These are phyloP conservation scores for Anguilla rostrata DNA, from an alignment of 2,113 vertebrate genomes.

Conservation along the genomic window DNA sequence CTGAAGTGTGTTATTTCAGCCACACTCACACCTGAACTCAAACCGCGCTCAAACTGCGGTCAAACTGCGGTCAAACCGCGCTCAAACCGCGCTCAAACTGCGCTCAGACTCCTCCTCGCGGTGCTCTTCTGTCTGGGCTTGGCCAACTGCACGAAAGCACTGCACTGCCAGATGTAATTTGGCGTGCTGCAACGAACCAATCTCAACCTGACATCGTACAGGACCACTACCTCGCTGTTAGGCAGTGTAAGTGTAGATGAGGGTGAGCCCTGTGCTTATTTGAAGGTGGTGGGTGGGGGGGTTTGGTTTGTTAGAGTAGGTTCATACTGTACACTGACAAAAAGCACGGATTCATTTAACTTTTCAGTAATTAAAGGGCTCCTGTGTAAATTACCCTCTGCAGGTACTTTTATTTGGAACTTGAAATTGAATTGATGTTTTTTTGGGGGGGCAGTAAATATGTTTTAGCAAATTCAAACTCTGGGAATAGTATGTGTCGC, in stretches of 20 bases:
- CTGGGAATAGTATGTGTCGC: neutral
- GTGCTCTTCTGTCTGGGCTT: slow-evolving; percentile 44
- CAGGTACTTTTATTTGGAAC: neutral
- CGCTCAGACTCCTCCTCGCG: neutral
- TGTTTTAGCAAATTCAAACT: neutral
- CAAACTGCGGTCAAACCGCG: too few relatives aligned
- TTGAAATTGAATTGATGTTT: neutral
- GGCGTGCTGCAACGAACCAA: slow-evolving; percentile 25
- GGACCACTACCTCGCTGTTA: neutral
- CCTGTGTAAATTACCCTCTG: neutral
- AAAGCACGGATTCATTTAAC: neutral
- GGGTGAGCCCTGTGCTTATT: neutral
- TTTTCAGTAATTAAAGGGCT: neutral
- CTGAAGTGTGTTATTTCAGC: neutral
- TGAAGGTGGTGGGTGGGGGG: neutral
- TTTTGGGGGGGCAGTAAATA: neutral
- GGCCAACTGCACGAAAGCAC: slow-evolving; percentile 43
- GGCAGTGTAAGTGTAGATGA: neutral
- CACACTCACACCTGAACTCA: neutral
- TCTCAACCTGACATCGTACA: neutral
- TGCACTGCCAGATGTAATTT: slow-evolving; percentile 33
- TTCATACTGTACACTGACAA: neutral
- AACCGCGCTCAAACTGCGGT: too few relatives aligned
- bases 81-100: neutral
- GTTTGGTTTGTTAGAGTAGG: neutral